phyloP scores from a whole-genome alignment of 2,113 vertebrate species.

The Zingel zingel region DNA sequence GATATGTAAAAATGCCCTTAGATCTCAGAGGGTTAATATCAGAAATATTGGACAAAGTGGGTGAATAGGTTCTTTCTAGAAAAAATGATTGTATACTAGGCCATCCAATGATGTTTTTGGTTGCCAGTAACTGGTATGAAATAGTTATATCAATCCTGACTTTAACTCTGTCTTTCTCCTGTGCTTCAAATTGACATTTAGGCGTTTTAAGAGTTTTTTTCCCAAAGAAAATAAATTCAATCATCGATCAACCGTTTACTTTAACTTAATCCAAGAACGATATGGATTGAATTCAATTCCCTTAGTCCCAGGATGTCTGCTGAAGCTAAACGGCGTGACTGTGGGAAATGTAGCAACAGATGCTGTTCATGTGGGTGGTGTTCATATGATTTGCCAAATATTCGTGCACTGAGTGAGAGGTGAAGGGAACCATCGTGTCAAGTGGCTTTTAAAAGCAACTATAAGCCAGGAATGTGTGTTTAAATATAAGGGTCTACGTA shows the following conservation, averaged over 20 bases:
- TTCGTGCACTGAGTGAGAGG: slow-evolving; percentile 54
- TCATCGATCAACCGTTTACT: slow-evolving; percentile 32
- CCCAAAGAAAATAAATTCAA: background rate
- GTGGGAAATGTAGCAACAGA: slow-evolving; percentile 59
- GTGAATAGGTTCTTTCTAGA: background rate
- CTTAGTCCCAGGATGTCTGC: slow-evolving; percentile 22
- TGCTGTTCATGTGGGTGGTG: slow-evolving; percentile 61
- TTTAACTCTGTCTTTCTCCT: background rate
- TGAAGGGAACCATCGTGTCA: slow-evolving; percentile 36
- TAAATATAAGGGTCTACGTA: slow-evolving; percentile 18
- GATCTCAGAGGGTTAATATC: background rate
- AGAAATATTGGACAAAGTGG: background rate
- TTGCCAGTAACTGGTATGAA: background rate
- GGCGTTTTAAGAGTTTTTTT: background rate
- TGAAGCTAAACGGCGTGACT: slow-evolving; percentile 41
- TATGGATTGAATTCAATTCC: slow-evolving; percentile 19
- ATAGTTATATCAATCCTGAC: background rate
- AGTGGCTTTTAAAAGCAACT: slow-evolving; percentile 39
- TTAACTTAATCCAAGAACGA: slow-evolving; percentile 17
- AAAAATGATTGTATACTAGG: background rate
- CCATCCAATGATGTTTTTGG: background rate
- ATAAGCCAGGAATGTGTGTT: slow-evolving; percentile 18
- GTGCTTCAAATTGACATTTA: slow-evolving; percentile 20
- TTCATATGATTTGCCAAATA: slow-evolving; percentile 59
- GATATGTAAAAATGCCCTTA: too few relatives aligned